A percentile compares a stretch with the other conserved stretches of the same genome.
Conservation (phyloP, 2,113 vertebrate species). For the Rhabdornis inornatus region DNA sequence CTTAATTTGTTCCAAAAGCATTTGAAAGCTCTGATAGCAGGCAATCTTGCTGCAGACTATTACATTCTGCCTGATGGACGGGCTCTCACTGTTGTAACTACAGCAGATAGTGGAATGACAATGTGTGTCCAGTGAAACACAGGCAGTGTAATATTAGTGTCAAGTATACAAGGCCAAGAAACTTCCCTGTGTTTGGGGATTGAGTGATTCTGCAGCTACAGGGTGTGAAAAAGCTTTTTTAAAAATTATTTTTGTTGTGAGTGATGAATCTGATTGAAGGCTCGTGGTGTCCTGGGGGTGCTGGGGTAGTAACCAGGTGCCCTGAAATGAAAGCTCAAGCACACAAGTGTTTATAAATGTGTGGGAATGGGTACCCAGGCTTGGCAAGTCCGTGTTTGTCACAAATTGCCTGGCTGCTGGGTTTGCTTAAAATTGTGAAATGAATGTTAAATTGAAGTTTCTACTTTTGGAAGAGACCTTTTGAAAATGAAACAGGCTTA, state of each 20-base stretch:
- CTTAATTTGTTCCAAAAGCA: constrained; percentile 44
- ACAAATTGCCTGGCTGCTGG: not conserved
- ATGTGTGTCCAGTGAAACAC: constrained; percentile 19
- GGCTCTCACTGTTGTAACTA: constrained; percentile 6
- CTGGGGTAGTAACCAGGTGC: not conserved
- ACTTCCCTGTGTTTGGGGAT: not conserved
- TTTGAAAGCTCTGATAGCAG: constrained; percentile 46
- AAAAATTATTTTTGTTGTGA: not conserved
- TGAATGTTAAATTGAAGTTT: constrained; percentile 58
- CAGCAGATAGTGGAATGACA: not conserved
- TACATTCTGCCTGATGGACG: constrained; percentile 5
- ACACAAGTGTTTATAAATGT: not conserved
- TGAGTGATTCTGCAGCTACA: not conserved
- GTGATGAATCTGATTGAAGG: not conserved
- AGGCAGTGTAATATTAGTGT: not conserved
- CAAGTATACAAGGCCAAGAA: not conserved
- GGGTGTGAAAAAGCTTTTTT: not conserved
- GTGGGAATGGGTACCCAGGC: not conserved
- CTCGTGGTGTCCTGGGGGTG: not conserved
- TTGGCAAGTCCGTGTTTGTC: not conserved
- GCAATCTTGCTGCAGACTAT: constrained; percentile 33
- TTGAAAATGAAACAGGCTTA: constrained; percentile 57
- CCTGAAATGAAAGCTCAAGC: not conserved
- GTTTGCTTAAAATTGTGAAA: constrained; percentile 26
- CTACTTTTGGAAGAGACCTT: constrained; percentile 64